Base-by-base conservation (phyloP, 2,797 vertebrate species). In the Bovichtus diacanthus region DNA sequence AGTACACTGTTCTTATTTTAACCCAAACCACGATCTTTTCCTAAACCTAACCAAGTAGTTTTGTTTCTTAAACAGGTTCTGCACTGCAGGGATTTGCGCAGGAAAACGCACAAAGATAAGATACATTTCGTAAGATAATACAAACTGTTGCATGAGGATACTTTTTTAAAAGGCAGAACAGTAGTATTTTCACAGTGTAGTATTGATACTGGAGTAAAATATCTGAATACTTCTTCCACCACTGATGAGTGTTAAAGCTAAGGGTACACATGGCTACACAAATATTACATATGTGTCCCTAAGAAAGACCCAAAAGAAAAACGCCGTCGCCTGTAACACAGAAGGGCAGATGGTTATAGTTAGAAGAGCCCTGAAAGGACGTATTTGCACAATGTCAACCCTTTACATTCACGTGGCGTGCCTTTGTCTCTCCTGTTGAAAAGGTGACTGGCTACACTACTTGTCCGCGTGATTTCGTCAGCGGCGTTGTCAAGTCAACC, bases 401-500 rank as follows among this genome's bases (percentile, higher is more conserved):
- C 50, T 60, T 41, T 19, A 61, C 62, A n/a, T 76, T 85, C 38
- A 64, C 7, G 15, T 19, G 43, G 55, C 51, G 38, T 61, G 72
- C 23, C 70, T 82, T 87, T 80, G 81, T 87, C 76, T 74, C 19
- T 60, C 29, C 51, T 43, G 59, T 27, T 67, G 59, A 74, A 84
- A 73, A 79, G 58, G 59, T 70, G 80, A 59, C 73, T 62, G 27
- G 46, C 74, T 76, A 13, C 16, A 7, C 59, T 76, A 70, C 76
- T 61, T 41, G 82, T 80, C 82, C 85, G 76, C 39, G 41, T 53
- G 84, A 77, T 90, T 88, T 86, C 85, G 63, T 93, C 90, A 92
- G 82, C 6, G 12, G 25, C 44, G 3, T 50, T 39, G 31, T 78
- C 82, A 73, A 3, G 5, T 76, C 27, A 70, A 79, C 74, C 76